Evolutionary conservation across 2,113 vertebrate species (phyloP).

Genomic region (Anthoscopus minutus): DNA sequence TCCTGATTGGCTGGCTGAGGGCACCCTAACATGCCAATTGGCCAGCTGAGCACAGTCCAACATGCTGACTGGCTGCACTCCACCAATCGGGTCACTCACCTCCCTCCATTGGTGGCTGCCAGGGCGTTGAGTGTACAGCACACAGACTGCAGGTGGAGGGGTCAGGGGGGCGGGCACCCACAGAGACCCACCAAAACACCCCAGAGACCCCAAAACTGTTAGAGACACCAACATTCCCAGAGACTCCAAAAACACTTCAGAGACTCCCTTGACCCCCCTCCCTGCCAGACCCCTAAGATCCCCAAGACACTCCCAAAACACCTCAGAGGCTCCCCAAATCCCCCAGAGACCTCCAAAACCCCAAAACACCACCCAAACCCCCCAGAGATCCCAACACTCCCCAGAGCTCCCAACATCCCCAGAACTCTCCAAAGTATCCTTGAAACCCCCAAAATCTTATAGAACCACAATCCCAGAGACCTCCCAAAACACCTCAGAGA

Average conservation of each 20-base stretch:
- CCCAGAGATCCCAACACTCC: neutral
- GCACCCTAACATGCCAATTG: too few species aligned
- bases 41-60: neutral
- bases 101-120: constrained; percentile 92
- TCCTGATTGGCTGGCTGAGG: neutral
- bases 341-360: neutral
- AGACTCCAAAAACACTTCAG: neutral
- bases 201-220: neutral
- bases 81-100: constrained; percentile 52
- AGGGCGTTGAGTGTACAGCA: constrained; percentile 88
- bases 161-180: too few species aligned
- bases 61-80: neutral
- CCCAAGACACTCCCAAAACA: neutral
- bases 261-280: too few species aligned
- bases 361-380: neutral
- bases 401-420: neutral
- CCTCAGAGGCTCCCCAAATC: neutral
- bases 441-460: neutral
- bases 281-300: neutral
- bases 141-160: constrained; percentile 76
- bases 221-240: neutral
- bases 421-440: neutral
- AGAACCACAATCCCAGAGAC: neutral
- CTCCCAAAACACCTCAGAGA: neutral
- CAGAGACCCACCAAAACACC: neutral